Evolutionary conservation across 23 tunicate genomes (phyloP).

Genomic region (Phallusia fumigata): DNA sequence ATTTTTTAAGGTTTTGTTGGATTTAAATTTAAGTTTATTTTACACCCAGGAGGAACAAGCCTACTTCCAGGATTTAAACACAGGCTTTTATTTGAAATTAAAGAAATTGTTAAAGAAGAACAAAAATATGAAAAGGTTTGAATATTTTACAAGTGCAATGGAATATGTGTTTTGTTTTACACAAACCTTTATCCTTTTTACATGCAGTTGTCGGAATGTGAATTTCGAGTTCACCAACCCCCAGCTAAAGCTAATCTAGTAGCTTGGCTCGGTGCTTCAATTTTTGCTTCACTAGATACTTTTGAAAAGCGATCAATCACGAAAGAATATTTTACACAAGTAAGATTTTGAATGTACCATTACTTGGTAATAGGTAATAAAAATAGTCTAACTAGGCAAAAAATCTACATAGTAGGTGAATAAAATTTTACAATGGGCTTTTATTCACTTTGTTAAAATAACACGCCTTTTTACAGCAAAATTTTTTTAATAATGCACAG

Average conservation of each 20-base stretch:
- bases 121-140: conserved; percentile 60
- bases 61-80: conserved; percentile 86
- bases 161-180: background rate
- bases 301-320: conserved; percentile 62
- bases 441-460: background rate
- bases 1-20: too few species aligned
- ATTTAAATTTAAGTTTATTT: background rate
- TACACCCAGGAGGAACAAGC: conserved; percentile 73
- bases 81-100: conserved; percentile 70
- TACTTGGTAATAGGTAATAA: too few species aligned
- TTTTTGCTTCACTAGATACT: conserved; percentile 65
- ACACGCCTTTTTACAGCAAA: too few species aligned
- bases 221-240: conserved; percentile 76
- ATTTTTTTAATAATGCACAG: too few species aligned
- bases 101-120: conserved; percentile 56
- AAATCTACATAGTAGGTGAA: too few species aligned
- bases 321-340: conserved; percentile 82
- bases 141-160: background rate
- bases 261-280: conserved; percentile 90
- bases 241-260: conserved; percentile 74
- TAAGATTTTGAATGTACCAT: too few species aligned
- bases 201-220: conserved; percentile 64
- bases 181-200: background rate
- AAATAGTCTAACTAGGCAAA: too few species aligned
- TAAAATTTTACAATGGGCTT: too few species aligned